These are phyloP conservation scores for Spatulosminthurus flaviceps DNA, from an alignment of 2,888 invertebrate species.

Conservation along the genomic window DNA sequence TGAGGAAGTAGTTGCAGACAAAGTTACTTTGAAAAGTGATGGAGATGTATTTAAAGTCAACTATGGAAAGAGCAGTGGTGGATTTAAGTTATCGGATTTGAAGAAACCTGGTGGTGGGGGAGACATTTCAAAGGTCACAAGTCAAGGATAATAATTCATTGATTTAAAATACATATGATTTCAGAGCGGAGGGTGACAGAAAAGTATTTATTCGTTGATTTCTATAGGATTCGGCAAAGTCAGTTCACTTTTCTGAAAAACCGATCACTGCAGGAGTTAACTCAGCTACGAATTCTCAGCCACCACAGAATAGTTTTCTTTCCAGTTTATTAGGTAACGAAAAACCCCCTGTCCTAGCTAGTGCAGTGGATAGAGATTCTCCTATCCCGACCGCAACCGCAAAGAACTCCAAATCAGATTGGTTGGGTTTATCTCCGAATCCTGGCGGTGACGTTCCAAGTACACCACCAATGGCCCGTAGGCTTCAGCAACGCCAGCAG, in stretches of 20 bases:
- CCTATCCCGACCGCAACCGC: not conserved
- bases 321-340: conserved; percentile 6
- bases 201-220: too few species aligned
- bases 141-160: too few species aligned
- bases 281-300: not conserved
- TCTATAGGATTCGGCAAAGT: conserved; percentile 29
- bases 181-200: too few species aligned
- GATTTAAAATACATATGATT: too few species aligned
- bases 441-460: not conserved
- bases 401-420: conserved; percentile 21
- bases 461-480: conserved; percentile 30
- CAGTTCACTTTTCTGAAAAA: conserved; percentile 39
- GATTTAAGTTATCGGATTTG: conserved; percentile 51
- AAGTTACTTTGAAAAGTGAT: conserved; percentile 46
- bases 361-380: not conserved
- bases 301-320: not conserved
- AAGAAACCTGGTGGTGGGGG: conserved; percentile 20
- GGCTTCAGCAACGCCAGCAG: not conserved
- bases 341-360: not conserved
- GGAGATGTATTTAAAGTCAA: conserved; percentile 41
- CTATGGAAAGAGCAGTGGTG: conserved; percentile 27
- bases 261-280: not conserved
- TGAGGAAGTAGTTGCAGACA: conserved; percentile 11
- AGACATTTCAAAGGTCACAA: conserved; percentile 3
- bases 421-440: conserved; percentile 30